Evolutionary conservation across 2,113 vertebrate genomes (phyloP), one percentile per base, ranked within the genome.

Genomic region (Neolamprologus longior): DNA sequence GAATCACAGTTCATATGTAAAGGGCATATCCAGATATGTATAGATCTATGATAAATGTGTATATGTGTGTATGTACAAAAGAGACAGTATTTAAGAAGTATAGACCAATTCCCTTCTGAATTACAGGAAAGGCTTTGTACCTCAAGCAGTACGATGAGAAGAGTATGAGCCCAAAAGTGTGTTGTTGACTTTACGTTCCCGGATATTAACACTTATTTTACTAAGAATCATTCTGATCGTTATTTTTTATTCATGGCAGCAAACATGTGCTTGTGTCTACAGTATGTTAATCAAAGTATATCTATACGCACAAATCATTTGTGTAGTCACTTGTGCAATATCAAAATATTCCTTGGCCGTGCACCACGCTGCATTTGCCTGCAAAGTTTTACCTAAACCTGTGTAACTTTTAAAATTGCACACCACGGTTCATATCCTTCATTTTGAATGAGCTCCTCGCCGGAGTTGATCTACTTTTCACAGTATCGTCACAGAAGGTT

Each of bases 1-100:
- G 93, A 53, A 88, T 84, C 85, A 63, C 55, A 71, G 37, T 73
- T 61, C 61, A 42, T 45, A 57, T 85, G 52, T 76, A 85, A 89
- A 92, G 91, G 92, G 86, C 85, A 85, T 90, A 94, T 93, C 63
- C 85, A 92, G 86, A 92, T 91, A 92, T 90, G 90, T 94, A 92
- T 93, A 94, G 92, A 92, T 93, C 83, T 94, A 91, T 92, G 57
- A 92, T 90, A 91, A 92, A 84, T 89, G 89, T 93, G 86, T 89
- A 88, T 90, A 88, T 93, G 90, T 92, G 92, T 92, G 91, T 95
- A 89, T 96, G 94, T 95, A 94, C 71, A 94, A 94, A 94, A 93
- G 91, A 94, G 89, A 92, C 85, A 68, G 84, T 95, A 91, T 95
- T 92, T 93, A 94, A 86, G 53, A 92, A 83, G 88, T 91, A 52